Base-by-base conservation (phyloP, 2,888 invertebrate species). In the Stomorhina lunata region DNA sequence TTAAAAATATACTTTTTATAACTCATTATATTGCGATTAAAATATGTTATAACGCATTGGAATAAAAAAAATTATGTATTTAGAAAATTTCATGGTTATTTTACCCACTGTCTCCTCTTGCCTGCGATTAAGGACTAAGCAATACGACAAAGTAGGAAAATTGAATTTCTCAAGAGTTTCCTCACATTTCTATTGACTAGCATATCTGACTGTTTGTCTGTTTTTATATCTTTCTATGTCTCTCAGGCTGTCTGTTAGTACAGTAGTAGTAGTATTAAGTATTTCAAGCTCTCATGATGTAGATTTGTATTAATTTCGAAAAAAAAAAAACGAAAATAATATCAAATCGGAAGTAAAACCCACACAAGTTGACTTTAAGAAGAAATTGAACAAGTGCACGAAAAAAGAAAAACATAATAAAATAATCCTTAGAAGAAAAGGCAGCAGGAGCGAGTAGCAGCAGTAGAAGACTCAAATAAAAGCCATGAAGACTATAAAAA, bases 361-460 rank as follows among this genome's bases (percentile, higher is more conserved):
- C 72, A 66, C 72, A 80, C 72, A 80, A 80, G 79, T 80, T 72
- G 79, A 80, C 72, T 80, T 80, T 59, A 71, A 78, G 75, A 79
- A 65, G 65, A 37, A 66, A 82, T 69, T 71, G 79, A 82, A 82
- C 79, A 82, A 82, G 75, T 82, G 82, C 75, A 82, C 79, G 71
- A 71, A 82, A 82, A 71, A 82, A 79, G 79, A 82, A 79, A 82
- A n/a, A n/a, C n/a, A n/a, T 79, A 82, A 82, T 82, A 82, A 82
- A 79, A 82, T 82, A 79, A 82, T 79, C 82, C 82, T 82, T 71
- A 81, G 85, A n/a, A n/a, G n/a, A n/a, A n/a, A n/a, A n/a, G n/a
- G n/a, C n/a, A 84, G 50, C 65, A 40, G 57, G 17, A 68, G 27
- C 57, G 32, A 71, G 72, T 71, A 29, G 75, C 68, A 45, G 75